A percentile compares a stretch with the other conserved stretches of the same genome.
phyloP scores from a whole-genome alignment of 2,797 vertebrate species.

The Gymnoscopelus braueri region DNA sequence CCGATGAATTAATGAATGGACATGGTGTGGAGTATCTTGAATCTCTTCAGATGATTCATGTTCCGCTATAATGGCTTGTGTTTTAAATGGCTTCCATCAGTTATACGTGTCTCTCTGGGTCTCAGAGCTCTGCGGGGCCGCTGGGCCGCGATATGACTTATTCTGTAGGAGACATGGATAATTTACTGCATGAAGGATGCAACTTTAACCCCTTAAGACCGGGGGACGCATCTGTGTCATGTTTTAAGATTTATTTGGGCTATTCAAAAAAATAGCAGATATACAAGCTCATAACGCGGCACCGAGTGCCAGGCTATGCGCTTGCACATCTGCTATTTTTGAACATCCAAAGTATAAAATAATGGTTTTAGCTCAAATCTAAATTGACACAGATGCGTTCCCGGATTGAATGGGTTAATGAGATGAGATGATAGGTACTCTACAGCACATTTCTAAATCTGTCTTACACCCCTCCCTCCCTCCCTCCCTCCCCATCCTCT shows the following conservation, averaged over 20 bases:
- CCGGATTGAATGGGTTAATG: conserved; percentile 20
- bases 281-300: no score
- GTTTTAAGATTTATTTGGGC: no score
- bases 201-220: conserved; percentile 22
- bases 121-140: no score
- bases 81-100: conserved; percentile 40
- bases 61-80: conserved; percentile 36
- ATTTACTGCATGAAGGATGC: conserved; percentile 50
- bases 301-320: no score
- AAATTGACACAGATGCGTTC: no score
- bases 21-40: conserved; percentile 51
- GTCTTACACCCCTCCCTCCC: no score
- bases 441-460: neutral
- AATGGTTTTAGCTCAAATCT: no score
- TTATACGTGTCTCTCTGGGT: conserved; percentile 12
- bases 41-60: conserved; percentile 40
- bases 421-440: conserved; percentile 36
- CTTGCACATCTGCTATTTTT: no score
- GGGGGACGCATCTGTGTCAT: no score
- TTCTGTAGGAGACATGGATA: conserved; percentile 43
- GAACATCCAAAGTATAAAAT: no score
- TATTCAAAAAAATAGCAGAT: no score
- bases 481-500: no score
- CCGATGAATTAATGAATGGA: conserved; percentile 60
- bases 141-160: conserved; percentile 24